Percentiles rank a stretch among this genome's conserved stretches.
Evolutionary conservation across 2,888 invertebrate genomes (phyloP).

Genomic region (Thysanoteuthis rhombus): DNA sequence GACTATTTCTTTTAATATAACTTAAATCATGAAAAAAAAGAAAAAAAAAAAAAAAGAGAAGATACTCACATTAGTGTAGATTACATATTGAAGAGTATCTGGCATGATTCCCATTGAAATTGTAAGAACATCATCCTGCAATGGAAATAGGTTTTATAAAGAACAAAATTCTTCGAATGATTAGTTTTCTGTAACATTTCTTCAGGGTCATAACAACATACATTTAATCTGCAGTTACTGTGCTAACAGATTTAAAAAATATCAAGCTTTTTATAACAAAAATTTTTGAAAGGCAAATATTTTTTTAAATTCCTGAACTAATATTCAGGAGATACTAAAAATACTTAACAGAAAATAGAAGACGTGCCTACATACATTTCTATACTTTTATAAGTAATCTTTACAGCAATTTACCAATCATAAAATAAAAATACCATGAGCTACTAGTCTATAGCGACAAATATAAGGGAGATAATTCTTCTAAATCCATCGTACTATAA

Average conservation of each 20-base stretch:
- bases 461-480: too few species aligned
- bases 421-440: too few species aligned
- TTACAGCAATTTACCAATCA: too few species aligned
- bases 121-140: slow-evolving; percentile 48
- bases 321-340: not conserved
- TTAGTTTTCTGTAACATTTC: not conserved
- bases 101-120: slow-evolving; percentile 60
- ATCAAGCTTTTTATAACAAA: not conserved
- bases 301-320: too few species aligned
- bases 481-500: too few species aligned
- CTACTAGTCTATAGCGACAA: too few species aligned
- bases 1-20: too few species aligned
- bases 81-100: slow-evolving; percentile 82
- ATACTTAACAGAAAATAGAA: not conserved
- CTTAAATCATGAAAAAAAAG: too few species aligned
- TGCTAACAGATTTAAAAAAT: not conserved
- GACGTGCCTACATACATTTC: not conserved
- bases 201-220: not conserved
- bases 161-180: too few species aligned
- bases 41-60: not conserved
- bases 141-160: not conserved
- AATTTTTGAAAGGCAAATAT: too few species aligned
- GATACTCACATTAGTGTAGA: slow-evolving; percentile 79
- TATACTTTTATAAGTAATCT: too few species aligned
- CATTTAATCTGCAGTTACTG: not conserved